Percentiles rank a stretch among this genome's conserved stretches.
These are phyloP conservation scores for Apantesis nais DNA, from an alignment of 2,888 invertebrate genomes.

Conservation along the genomic window DNA sequence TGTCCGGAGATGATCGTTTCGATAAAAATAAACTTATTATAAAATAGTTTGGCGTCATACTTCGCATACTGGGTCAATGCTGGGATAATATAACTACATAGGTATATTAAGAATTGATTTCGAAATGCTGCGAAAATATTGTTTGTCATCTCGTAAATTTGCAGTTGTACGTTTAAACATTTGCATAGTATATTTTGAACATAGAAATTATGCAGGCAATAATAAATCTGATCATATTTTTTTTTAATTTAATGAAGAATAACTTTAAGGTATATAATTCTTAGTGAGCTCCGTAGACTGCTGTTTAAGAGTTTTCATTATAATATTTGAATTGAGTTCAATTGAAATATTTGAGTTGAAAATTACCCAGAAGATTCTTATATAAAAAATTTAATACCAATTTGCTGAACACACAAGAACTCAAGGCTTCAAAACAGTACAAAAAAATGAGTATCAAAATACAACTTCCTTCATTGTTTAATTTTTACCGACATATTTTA, in stretches of 20 bases:
- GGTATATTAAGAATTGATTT: conserved; percentile 24
- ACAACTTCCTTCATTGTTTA: background rate
- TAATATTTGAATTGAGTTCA: background rate
- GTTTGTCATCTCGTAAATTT: background rate
- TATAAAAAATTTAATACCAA: background rate
- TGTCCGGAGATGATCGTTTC: conserved; percentile 5
- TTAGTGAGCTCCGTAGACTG: background rate
- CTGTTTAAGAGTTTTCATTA: background rate
- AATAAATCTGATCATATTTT: background rate
- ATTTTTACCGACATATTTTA: background rate
- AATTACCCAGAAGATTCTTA: too few species aligned
- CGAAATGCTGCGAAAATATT: conserved; percentile 21
- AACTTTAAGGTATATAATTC: background rate
- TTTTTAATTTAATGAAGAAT: background rate
- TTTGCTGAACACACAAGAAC: background rate
- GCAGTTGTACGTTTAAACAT: background rate
- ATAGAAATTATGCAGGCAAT: background rate
- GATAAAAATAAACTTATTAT: conserved; percentile 32
- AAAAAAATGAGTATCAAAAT: background rate
- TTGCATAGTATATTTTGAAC: background rate
- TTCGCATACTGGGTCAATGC: conserved; percentile 39
- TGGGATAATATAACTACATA: conserved; percentile 24
- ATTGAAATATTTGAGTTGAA: too few species aligned
- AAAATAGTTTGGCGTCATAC: conserved; percentile 23
- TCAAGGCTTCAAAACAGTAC: background rate